Percentiles rank a stretch among this genome's conserved stretches.
phyloP scores from a whole-genome alignment of 1,140 invertebrate genomes.

The Rhopalosiphum padi region DNA sequence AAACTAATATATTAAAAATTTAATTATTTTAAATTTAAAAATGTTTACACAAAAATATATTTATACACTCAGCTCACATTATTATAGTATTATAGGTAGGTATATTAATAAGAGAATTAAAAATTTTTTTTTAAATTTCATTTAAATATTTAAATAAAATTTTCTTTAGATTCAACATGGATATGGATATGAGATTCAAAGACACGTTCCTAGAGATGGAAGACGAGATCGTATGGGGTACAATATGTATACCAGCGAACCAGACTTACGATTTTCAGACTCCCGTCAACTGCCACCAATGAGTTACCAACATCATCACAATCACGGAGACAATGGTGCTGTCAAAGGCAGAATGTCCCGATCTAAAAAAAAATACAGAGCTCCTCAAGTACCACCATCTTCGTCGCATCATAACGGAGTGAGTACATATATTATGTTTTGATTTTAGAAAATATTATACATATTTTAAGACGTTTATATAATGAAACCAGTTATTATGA shows the following conservation, averaged over 20 bases:
- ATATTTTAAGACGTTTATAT: neutral
- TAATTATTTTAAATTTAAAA: too few relatives aligned
- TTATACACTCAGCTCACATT: too few relatives aligned
- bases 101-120: too few relatives aligned
- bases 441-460: neutral
- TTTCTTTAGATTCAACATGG: slow-evolving; percentile 32
- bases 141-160: neutral
- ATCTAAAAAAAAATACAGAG: slow-evolving; percentile 64
- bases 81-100: too few relatives aligned
- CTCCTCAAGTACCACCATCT: slow-evolving; percentile 61
- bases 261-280: slow-evolving; percentile 69
- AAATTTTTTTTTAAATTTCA: too few relatives aligned
- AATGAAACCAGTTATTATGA: neutral
- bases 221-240: slow-evolving; percentile 35
- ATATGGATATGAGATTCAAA: slow-evolving; percentile 23
- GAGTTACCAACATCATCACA: slow-evolving; percentile 59
- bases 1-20: too few relatives aligned
- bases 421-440: slow-evolving; percentile 23
- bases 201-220: neutral
- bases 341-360: slow-evolving; percentile 62
- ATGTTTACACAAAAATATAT: too few relatives aligned
- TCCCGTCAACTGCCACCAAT: slow-evolving; percentile 32
- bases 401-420: slow-evolving; percentile 60
- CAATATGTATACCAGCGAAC: slow-evolving; percentile 73
- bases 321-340: slow-evolving; percentile 64